Percentiles rank a stretch among this genome's conserved stretches.
Evolutionary conservation across 2,797 vertebrate species (phyloP).

Genomic region (Peromyscus nudipes): DNA sequence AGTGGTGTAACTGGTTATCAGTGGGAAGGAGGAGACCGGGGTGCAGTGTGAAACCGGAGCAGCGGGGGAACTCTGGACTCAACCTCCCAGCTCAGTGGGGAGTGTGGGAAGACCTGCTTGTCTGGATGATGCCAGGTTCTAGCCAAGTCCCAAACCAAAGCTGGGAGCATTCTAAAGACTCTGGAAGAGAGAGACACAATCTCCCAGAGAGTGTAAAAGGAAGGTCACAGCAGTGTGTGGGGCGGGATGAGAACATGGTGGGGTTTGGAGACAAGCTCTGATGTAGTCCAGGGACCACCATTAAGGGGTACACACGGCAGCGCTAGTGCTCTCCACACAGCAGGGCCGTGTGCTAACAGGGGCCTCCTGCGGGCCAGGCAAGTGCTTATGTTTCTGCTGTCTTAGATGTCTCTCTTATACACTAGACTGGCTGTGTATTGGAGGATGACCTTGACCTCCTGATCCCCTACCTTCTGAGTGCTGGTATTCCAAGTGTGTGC

Average conservation of each 20-base stretch:
- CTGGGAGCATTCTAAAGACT: background rate
- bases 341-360: background rate
- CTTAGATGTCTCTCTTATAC: background rate
- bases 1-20: background rate
- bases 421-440: background rate
- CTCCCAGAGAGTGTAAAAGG: background rate
- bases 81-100: background rate
- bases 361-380: background rate
- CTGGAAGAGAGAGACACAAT: background rate
- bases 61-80: background rate
- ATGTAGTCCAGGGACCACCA: background rate
- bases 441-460: background rate
- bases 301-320: background rate
- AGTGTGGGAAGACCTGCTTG: background rate
- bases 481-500: background rate
- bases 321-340: rapidly evolving
- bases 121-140: background rate
- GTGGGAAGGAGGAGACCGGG: too few species aligned
- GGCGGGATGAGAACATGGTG: background rate
- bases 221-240: background rate
- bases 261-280: background rate
- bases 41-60: too few species aligned
- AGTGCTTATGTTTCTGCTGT: background rate
- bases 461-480: background rate
- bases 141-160: background rate